Percentiles rank a stretch among this genome's conserved stretches.
phyloP scores from a whole-genome alignment of 2,797 vertebrate species.

The Ctenopoma multispine region DNA sequence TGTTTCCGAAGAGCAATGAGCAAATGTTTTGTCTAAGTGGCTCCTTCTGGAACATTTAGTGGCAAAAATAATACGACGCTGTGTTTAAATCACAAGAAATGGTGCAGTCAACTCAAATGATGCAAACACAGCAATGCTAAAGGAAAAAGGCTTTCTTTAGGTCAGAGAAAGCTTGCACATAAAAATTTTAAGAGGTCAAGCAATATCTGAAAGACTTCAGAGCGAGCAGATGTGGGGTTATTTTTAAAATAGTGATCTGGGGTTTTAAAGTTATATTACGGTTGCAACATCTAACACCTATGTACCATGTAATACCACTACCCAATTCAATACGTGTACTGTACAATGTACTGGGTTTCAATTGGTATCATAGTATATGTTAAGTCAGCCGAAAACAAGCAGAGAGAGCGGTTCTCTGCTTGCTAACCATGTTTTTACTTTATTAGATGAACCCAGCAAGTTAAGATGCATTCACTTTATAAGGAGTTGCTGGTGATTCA shows the following conservation, averaged over 20 bases:
- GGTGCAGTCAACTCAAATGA: slow-evolving; percentile 13
- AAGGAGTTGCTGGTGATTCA: slow-evolving; percentile 1
- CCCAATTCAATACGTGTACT: background rate
- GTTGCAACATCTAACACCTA: slow-evolving; percentile 2
- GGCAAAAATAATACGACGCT: background rate
- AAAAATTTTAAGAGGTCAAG: slow-evolving; percentile 23
- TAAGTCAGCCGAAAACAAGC: background rate
- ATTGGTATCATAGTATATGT: background rate
- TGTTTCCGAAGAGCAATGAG: slow-evolving; percentile 3
- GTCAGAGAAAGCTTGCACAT: slow-evolving; percentile 34
- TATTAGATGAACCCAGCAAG: slow-evolving; percentile 8
- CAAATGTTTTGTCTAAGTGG: slow-evolving; percentile 6
- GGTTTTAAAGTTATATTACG: slow-evolving; percentile 15
- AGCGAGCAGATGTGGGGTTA: slow-evolving; percentile 21
- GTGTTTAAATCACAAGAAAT: slow-evolving; percentile 11
- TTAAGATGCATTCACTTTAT: background rate
- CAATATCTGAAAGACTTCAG: slow-evolving; percentile 39
- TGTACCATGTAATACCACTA: background rate
- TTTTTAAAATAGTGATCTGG: slow-evolving; percentile 28
- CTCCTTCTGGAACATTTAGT: background rate
- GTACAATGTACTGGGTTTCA: background rate
- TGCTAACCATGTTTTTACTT: slow-evolving; percentile 6
- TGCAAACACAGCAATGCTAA: slow-evolving; percentile 22
- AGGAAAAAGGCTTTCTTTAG: slow-evolving; percentile 14
- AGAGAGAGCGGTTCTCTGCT: background rate